These are phyloP conservation scores for Caenorhabditis becei DNA, from an alignment of 2,888 invertebrate species.

Conservation along the genomic window DNA sequence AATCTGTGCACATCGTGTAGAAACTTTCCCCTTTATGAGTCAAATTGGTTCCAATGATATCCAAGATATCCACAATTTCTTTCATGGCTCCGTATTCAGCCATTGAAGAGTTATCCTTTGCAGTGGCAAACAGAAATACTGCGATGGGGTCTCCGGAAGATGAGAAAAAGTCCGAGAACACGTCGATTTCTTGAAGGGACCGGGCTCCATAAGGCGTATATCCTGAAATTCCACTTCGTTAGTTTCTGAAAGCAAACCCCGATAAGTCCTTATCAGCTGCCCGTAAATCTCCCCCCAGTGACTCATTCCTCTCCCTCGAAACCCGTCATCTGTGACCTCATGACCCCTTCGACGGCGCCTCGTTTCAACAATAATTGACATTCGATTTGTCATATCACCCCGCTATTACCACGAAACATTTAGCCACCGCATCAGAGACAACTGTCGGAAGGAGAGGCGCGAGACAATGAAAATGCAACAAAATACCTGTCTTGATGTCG, in stretches of 20 bases:
- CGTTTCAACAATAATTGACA: constrained; percentile 8
- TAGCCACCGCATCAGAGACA: constrained; percentile 16
- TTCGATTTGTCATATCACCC: constrained; percentile 42
- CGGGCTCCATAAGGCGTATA: constrained; percentile 77
- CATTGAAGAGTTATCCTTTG: constrained; percentile 73
- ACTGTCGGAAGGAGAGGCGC: neutral
- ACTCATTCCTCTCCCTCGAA: neutral
- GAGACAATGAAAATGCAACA: constrained; percentile 33
- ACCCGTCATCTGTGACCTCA: constrained; percentile 38
- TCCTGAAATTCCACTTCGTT: constrained; percentile 63
- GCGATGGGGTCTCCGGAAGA: constrained; percentile 74
- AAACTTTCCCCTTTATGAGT: constrained; percentile 68
- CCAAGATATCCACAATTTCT: constrained; percentile 73
- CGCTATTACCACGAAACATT: constrained; percentile 24
- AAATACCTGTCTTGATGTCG: constrained; percentile 76
- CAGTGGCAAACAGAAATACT: constrained; percentile 72
- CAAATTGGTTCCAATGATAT: constrained; percentile 69
- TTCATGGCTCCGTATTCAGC: constrained; percentile 68
- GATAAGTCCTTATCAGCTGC: too few relatives aligned
- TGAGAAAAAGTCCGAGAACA: constrained; percentile 71
- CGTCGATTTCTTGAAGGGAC: constrained; percentile 72
- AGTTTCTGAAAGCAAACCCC: too few relatives aligned
- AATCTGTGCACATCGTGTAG: constrained; percentile 76
- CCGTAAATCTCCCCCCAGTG: neutral
- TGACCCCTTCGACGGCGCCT: constrained; percentile 36